These are phyloP conservation scores for Montipora capricornis DNA, from an alignment of 64 coral and sea anemone species.

Conservation along the genomic window DNA sequence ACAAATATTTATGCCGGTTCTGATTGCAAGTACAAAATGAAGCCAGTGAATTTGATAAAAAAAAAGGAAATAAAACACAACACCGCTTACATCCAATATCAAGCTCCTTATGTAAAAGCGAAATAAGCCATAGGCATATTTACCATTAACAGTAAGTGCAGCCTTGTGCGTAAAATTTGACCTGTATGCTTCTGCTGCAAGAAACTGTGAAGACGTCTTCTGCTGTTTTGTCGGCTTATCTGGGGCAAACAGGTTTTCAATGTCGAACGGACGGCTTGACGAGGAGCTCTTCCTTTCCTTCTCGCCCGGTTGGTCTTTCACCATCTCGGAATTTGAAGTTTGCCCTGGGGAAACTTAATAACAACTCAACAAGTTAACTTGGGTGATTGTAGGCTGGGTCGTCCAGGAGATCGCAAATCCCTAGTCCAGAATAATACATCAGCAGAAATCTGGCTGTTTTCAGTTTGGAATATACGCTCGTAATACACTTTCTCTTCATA, in stretches of 20 bases:
- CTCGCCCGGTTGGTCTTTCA: constrained; percentile 12
- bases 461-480: not conserved
- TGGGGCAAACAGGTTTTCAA: constrained; percentile 78
- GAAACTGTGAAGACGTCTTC: constrained; percentile 28
- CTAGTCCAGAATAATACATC: not conserved
- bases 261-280: constrained; percentile 87
- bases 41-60: not conserved
- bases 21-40: constrained; percentile 4
- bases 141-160: constrained; percentile 36
- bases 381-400: not conserved
- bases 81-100: not conserved
- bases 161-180: constrained; percentile 11
- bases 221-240: constrained; percentile 68
- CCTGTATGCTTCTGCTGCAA: not conserved
- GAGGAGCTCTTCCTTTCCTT: not conserved
- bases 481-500: not conserved
- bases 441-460: not conserved
- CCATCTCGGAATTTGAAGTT: constrained; percentile 38
- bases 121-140: constrained; percentile 1
- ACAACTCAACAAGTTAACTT: constrained; percentile 26
- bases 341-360: constrained; percentile 18
- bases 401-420: not conserved
- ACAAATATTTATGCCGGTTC: constrained; percentile 14
- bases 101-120: not conserved
- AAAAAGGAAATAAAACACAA: not conserved